Evolutionary conservation across 1,140 invertebrate species (phyloP).

Genomic region (Drosophila eugracilis): DNA sequence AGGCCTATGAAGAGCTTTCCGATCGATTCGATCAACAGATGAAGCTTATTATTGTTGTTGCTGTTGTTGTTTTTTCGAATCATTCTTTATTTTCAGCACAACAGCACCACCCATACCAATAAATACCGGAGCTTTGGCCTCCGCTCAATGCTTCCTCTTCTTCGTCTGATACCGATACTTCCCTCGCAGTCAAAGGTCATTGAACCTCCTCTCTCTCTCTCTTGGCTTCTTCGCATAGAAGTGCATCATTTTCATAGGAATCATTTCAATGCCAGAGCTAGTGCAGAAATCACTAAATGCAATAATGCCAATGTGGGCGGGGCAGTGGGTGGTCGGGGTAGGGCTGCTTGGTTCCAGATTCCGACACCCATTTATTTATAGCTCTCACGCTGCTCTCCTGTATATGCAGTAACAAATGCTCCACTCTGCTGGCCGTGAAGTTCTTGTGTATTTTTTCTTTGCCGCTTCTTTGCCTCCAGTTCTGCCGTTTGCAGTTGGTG

Average conservation of each 20-base stretch:
- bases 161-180: slow-evolving; percentile 2
- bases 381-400: slow-evolving; percentile 48
- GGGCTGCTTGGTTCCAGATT: slow-evolving; percentile 27
- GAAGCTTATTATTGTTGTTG: slow-evolving; percentile 29
- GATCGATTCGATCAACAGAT: slow-evolving; percentile 33
- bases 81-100: slow-evolving; percentile 23
- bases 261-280: slow-evolving; percentile 75
- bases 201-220: slow-evolving; percentile 35
- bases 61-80: no score
- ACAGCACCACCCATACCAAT: slow-evolving; percentile 3
- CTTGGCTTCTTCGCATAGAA: slow-evolving; percentile 23
- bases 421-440: slow-evolving; percentile 74
- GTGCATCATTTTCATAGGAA: slow-evolving; percentile 71
- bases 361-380: slow-evolving; percentile 66
- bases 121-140: slow-evolving; percentile 53
- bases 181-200: slow-evolving; percentile 61
- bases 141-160: slow-evolving; percentile 16
- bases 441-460: slow-evolving; percentile 46
- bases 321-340: slow-evolving; percentile 21
- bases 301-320: slow-evolving; percentile 63
- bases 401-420: slow-evolving; percentile 47
- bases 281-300: slow-evolving; percentile 23
- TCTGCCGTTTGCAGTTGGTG: slow-evolving; percentile 28
- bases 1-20: slow-evolving; percentile 41
- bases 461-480: slow-evolving; percentile 7